Percentiles rank a stretch among this genome's conserved stretches.
Conservation (phyloP, 2,797 vertebrate species). For the Emydoidea blandingii region DNA sequence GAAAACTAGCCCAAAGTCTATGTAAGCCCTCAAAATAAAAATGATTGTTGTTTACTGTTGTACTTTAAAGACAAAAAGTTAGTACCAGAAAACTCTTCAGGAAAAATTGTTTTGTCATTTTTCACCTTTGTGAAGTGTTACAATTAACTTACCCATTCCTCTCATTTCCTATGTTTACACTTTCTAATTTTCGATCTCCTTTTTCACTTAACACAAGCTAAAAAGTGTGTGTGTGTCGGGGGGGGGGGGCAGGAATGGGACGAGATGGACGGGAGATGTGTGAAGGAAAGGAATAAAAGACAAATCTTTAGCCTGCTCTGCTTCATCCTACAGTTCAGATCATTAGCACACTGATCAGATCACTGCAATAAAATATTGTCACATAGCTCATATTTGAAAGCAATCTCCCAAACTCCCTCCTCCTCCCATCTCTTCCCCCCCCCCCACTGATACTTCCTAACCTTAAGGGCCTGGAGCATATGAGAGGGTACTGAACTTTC, state of each 20-base stretch:
- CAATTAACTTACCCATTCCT: background rate
- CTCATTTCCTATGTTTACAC: background rate
- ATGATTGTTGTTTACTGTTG: background rate
- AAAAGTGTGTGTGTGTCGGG: accelerated
- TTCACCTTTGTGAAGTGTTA: background rate
- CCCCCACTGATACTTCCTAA: background rate
- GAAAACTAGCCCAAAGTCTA: background rate
- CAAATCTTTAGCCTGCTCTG: background rate
- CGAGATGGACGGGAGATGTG: too few relatives aligned
- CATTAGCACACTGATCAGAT: background rate
- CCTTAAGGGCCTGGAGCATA: background rate
- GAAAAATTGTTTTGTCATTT: background rate
- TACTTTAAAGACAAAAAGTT: background rate
- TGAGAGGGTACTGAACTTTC: background rate
- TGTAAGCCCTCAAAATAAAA: background rate
- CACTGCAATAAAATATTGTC: background rate
- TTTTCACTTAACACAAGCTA: background rate
- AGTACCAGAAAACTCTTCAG: background rate
- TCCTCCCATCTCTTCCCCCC: background rate
- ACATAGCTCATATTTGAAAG: background rate
- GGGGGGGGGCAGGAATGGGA: accelerated
- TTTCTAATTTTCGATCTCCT: background rate
- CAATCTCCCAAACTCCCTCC: background rate
- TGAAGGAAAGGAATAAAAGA: too few relatives aligned
- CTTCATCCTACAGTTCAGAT: background rate